phyloP scores from a whole-genome alignment of 2,888 invertebrate genomes.

The Tenthredo notha region DNA sequence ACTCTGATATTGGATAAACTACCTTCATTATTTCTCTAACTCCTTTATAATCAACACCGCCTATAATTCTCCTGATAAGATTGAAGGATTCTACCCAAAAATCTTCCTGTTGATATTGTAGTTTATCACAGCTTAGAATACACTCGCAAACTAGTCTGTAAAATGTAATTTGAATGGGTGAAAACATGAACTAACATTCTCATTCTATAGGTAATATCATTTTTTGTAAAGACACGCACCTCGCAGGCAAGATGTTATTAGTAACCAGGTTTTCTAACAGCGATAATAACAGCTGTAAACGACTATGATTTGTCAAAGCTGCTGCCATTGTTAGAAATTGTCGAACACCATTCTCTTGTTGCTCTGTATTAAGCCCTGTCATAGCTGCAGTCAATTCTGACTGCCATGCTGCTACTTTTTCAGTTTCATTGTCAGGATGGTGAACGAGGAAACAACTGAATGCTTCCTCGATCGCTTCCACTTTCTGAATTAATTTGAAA shows the following conservation, averaged over 20 bases:
- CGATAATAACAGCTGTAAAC: conserved; percentile 87
- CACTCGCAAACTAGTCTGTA: conserved; percentile 92
- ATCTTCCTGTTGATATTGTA: conserved; percentile 89
- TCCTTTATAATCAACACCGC: conserved; percentile 97
- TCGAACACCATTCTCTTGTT: conserved; percentile 87
- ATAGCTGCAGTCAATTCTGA: conserved; percentile 86
- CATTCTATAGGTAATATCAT: not conserved
- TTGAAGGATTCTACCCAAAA: conserved; percentile 95
- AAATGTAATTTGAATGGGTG: conserved; percentile 58
- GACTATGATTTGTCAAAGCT: conserved; percentile 86
- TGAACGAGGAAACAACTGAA: conserved; percentile 94
- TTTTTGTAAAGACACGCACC: conserved; percentile 78
- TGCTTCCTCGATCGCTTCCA: conserved; percentile 92
- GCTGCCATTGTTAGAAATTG: conserved; percentile 88
- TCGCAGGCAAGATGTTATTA: conserved; percentile 86
- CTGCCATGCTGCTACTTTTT: conserved; percentile 85
- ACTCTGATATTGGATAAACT: conserved; percentile 53
- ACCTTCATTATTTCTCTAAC: conserved; percentile 96
- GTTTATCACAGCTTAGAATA: conserved; percentile 90
- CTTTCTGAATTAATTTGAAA: conserved; percentile 80
- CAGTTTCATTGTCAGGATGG: conserved; percentile 85
- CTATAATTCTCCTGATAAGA: conserved; percentile 91
- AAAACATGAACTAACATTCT: not conserved
- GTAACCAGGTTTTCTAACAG: conserved; percentile 89
- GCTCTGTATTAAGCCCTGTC: conserved; percentile 84